Base-by-base conservation (phyloP, 92 coral and sea anemone species). In the Porites evermanni region DNA sequence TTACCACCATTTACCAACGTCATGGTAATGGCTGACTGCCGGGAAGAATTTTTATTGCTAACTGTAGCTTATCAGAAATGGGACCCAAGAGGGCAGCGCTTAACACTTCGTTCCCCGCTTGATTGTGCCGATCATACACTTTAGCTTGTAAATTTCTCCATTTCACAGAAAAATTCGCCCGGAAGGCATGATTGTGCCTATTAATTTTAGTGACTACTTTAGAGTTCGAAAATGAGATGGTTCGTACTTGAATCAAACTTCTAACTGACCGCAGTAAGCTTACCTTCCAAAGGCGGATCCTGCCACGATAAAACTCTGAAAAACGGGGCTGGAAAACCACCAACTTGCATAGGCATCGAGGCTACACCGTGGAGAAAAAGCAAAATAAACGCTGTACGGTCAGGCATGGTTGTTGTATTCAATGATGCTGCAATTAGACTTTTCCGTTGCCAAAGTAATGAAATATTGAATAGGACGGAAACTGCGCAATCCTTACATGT, bases 201-300 rank as follows among this genome's bases (percentile, higher is more conserved):
- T 38, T 38, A 38, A 38, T 38, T 38, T 4, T 38, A 38, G 47
- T 3, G 47, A 38, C 47, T 38, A 38, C 47, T 38, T 38, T 38
- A 4, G 4, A 38, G 47, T 38, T 38, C 7, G 47, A 38, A 38
- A 38, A 38, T 38, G 47, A 38, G 47, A 54, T 54, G 0, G 61
- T 56, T 14, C 1, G 61, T 56, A 10, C 61, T 56, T 56, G 61
- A 14, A 56, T 10, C 61, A 54, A 53, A 9, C 13, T 54, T 10
- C 60, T 54, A 9, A 9, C 12, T 54, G 16, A 56, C 12, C 61
- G 16, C 3, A 11, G 61, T 8, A 11, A 56, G 13, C 61, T 56
- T 70, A 70, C 86, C 86, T 18, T 70, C 86, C 29, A 71, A n/a
- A 7, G 60, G 86, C 20, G 78, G 78, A 16, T 81, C 26, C 70